phyloP scores from a whole-genome alignment of 2,888 invertebrate species.

The Oxytorus armatus region DNA sequence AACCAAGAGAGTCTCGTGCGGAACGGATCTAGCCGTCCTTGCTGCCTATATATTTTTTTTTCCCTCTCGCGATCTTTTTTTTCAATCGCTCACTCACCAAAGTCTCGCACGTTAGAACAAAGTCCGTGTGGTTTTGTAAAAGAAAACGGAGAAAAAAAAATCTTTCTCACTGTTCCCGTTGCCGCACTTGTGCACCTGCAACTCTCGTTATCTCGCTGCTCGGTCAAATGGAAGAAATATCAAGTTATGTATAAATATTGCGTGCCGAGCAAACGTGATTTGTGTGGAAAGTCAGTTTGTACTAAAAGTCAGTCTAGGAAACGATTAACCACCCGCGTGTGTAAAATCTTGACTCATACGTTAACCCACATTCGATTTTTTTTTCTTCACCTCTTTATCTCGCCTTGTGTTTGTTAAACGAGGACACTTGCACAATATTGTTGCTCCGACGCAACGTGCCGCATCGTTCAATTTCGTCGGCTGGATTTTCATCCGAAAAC shows the following conservation, averaged over 20 bases:
- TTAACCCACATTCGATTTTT: conserved; percentile 48
- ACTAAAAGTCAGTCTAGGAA: not conserved
- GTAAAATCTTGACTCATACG: conserved; percentile 17
- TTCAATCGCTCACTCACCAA: conserved; percentile 3
- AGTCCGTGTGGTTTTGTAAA: conserved; percentile 14
- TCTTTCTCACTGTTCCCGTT: conserved; percentile 7
- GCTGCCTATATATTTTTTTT: conserved; percentile 41
- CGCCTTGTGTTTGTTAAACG: conserved; percentile 5
- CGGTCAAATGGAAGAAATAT: conserved; percentile 21
- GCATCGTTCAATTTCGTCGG: not conserved
- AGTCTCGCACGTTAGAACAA: conserved; percentile 24
- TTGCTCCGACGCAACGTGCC: conserved; percentile 10
- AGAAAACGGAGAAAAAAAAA: not conserved
- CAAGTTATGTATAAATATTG: conserved; percentile 12
- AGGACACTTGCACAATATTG: conserved; percentile 49
- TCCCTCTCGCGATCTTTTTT: conserved; percentile 12
- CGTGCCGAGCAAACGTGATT: conserved; percentile 25
- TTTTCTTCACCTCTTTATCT: conserved; percentile 12
- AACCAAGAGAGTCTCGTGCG: conserved; percentile 47
- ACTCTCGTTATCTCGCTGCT: conserved; percentile 27
- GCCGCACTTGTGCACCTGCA: conserved; percentile 34
- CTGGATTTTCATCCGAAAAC: conserved; percentile 23
- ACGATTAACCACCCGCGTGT: conserved; percentile 40
- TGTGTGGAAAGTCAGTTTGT: conserved; percentile 36
- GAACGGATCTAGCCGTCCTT: conserved; percentile 61